Evolutionary conservation across 2,797 vertebrate genomes (phyloP), one percentile per base, ranked within the genome.

Genomic region (Knipowitschia caucasica): DNA sequence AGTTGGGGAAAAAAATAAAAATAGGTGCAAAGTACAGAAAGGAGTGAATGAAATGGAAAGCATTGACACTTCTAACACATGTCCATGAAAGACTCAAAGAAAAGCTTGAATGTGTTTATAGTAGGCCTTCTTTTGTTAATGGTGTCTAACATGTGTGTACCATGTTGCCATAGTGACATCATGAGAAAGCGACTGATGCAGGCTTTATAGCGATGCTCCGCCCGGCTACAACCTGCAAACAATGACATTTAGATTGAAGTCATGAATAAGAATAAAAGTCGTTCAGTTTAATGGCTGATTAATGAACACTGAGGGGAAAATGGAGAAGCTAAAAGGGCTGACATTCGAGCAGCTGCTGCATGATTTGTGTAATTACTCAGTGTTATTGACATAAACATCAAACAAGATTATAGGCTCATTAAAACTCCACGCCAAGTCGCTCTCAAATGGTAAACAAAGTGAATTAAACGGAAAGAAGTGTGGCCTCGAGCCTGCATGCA

Each of bases 341-440:
- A 75, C 69, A 57, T 61, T 55, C 39, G 4, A 18, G 50, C 53
- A 43, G 60, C 62, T 30, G 62, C 67, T 51, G 56, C 49, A 40
- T 59, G 55, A 75, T 75, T 73, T 73, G 46, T 62, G 49, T 66
- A 66, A 73, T 69, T 67, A 71, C 64, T 67, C 58, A 36, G 36
- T 1, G 2, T 49, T 64, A 68, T 66, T 66, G 68, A 66, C 61
- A 58, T 53, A 63, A 66, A 52, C 54, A 70, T 73, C 59, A 62
- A 73, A 67, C 64, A 44, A 46, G 54, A 75, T 66, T 70, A 60
- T 54, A 58, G 46, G 40, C 65, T 66, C 56, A 62, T 76, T 78
- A 68, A 64, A 75, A 60, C 20, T 50, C 57, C 42, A 34, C 24
- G 39, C 46, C 30, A 35, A 61, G 62, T 61, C 47, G 24, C 26